phyloP scores from a whole-genome alignment of 1,140 invertebrate genomes.

The Apis laboriosa region DNA sequence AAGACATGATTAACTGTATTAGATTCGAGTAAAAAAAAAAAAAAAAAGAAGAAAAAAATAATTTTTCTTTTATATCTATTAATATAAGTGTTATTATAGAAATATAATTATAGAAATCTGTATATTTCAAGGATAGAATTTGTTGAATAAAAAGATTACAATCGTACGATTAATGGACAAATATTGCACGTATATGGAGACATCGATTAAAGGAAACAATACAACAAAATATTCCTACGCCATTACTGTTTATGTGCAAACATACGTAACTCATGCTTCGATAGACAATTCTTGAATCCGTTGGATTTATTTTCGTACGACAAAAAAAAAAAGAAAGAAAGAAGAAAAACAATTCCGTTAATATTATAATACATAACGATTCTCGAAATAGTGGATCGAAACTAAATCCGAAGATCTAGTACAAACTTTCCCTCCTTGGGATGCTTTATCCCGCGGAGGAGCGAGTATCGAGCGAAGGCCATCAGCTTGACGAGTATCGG shows the following conservation, averaged over 20 bases:
- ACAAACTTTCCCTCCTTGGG: slow-evolving; percentile 75
- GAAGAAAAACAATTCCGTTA: neutral
- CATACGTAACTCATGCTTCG: slow-evolving; percentile 52
- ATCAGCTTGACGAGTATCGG: too few species aligned
- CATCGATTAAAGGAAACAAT: slow-evolving; percentile 67
- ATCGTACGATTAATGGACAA: too few species aligned
- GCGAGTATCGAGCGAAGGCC: too few species aligned
- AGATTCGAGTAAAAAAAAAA: too few species aligned
- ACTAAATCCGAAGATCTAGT: slow-evolving; percentile 59
- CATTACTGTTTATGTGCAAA: slow-evolving; percentile 57
- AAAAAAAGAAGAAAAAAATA: too few species aligned
- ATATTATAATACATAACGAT: slow-evolving; percentile 63
- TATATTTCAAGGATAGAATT: too few species aligned
- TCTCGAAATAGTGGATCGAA: slow-evolving; percentile 70
- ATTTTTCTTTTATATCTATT: too few species aligned
- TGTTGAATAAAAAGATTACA: too few species aligned
- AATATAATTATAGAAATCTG: too few species aligned
- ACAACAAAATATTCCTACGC: slow-evolving; percentile 32
- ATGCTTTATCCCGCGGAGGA: slow-evolving; percentile 59
- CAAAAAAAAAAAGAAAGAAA: too few species aligned
- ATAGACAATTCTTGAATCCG: slow-evolving; percentile 64
- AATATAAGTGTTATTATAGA: too few species aligned
- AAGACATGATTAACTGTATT: too few species aligned
- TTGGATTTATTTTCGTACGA: neutral
- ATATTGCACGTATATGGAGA: slow-evolving; percentile 53